A percentile compares a stretch with the other conserved stretches of the same genome.
Evolutionary conservation across 1,140 invertebrate genomes (phyloP).

Genomic region (Ylistrum balloti): DNA sequence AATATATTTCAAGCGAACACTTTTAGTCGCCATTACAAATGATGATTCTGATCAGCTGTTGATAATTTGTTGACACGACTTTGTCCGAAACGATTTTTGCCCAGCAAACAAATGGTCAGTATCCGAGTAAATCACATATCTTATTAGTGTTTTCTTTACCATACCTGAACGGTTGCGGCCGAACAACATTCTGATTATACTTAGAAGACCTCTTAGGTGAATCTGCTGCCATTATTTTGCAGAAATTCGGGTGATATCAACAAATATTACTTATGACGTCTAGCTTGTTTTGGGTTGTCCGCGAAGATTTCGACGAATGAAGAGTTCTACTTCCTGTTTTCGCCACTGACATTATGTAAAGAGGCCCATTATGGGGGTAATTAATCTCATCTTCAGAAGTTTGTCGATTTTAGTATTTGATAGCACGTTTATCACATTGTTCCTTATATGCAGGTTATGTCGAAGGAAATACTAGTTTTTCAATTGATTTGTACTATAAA

Average conservation of each 20-base stretch:
- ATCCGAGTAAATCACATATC: constrained; percentile 50
- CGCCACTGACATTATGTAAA: not conserved
- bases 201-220: constrained; percentile 86
- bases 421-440: too few relatives aligned
- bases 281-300: constrained; percentile 62
- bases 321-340: constrained; percentile 56
- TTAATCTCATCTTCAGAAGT: too few relatives aligned
- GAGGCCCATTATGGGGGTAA: constrained; percentile 1
- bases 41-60: not conserved
- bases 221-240: constrained; percentile 89
- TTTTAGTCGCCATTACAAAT: not conserved
- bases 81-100: not conserved
- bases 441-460: too few relatives aligned
- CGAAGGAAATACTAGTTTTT: too few relatives aligned
- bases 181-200: constrained; percentile 87
- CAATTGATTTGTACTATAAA: too few relatives aligned
- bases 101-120: not conserved
- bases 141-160: not conserved
- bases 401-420: too few relatives aligned
- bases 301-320: constrained; percentile 48
- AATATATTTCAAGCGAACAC: not conserved
- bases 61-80: constrained; percentile 34
- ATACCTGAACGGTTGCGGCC: constrained; percentile 91
- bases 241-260: not conserved
- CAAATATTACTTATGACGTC: constrained; percentile 52